Conservation (phyloP, 2,888 invertebrate genomes). For the Oligia strigilis region DNA sequence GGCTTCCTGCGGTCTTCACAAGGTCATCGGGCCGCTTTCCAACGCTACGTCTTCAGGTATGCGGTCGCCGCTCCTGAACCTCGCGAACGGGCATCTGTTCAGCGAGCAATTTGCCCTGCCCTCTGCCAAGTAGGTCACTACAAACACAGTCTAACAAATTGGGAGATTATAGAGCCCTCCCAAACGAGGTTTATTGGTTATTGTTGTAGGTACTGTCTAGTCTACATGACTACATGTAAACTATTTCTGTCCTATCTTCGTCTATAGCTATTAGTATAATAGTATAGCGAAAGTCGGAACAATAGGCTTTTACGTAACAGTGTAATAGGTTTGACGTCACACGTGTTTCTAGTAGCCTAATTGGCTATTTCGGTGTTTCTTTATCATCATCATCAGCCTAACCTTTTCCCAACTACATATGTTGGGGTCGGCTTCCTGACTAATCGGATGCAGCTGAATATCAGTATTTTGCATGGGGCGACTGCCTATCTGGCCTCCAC, state of each 20-base stretch:
- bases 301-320: conserved; percentile 34
- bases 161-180: not conserved
- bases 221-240: not conserved
- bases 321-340: conserved; percentile 22
- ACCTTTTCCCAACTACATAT: too few species aligned
- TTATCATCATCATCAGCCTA: not conserved
- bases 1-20: not conserved
- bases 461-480: too few species aligned
- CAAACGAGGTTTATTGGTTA: not conserved
- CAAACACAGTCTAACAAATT: not conserved
- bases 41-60: not conserved
- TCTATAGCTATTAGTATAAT: not conserved
- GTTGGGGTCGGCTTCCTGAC: too few species aligned
- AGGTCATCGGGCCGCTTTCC: not conserved
- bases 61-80: not conserved
- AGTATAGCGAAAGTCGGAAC: conserved; percentile 8
- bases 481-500: too few species aligned
- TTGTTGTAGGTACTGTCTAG: conserved; percentile 7
- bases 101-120: not conserved
- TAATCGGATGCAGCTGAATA: too few species aligned
- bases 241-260: conserved; percentile 18
- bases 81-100: not conserved
- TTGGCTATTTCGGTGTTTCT: not conserved
- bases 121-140: not conserved
- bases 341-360: not conserved